phyloP scores from a whole-genome alignment of 1,140 invertebrate genomes.

The Acromyrmex charruanus region DNA sequence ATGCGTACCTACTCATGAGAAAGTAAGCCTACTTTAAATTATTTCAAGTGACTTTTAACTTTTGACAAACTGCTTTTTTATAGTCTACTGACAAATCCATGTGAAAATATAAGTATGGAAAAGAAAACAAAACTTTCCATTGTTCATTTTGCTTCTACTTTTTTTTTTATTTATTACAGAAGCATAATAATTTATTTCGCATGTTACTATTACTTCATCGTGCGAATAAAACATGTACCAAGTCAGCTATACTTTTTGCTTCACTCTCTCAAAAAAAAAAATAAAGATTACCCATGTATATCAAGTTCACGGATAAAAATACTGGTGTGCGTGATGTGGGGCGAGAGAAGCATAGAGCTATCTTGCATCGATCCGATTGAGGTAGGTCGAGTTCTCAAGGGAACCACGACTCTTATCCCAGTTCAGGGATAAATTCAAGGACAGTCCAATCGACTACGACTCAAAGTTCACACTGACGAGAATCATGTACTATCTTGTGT shows the following conservation, averaged over 20 bases:
- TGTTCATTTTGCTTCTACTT: not conserved
- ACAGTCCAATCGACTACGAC: slow-evolving; percentile 73
- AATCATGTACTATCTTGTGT: not conserved
- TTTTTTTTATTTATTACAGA: not conserved
- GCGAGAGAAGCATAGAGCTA: slow-evolving; percentile 75
- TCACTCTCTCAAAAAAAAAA: slow-evolving; percentile 30
- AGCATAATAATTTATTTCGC: not conserved
- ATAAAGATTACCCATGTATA: slow-evolving; percentile 23
- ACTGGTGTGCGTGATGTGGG: slow-evolving; percentile 71
- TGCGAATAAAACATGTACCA: slow-evolving; percentile 35
- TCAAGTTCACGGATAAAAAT: slow-evolving; percentile 76
- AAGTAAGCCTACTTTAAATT: not conserved
- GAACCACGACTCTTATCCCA: slow-evolving; percentile 83
- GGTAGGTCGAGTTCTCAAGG: slow-evolving; percentile 83
- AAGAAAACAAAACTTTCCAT: not conserved
- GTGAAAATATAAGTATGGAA: not conserved
- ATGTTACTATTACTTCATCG: not conserved
- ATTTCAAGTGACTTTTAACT: slow-evolving; percentile 6
- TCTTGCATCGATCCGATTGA: slow-evolving; percentile 84
- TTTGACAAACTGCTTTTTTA: not conserved
- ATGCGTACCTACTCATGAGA: not conserved
- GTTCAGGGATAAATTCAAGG: slow-evolving; percentile 85
- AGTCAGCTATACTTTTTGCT: not conserved
- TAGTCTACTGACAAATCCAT: not conserved
- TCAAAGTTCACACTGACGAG: slow-evolving; percentile 8